Conservation (phyloP, 1,140 invertebrate genomes). For the Anagrus nilaparvatae region DNA sequence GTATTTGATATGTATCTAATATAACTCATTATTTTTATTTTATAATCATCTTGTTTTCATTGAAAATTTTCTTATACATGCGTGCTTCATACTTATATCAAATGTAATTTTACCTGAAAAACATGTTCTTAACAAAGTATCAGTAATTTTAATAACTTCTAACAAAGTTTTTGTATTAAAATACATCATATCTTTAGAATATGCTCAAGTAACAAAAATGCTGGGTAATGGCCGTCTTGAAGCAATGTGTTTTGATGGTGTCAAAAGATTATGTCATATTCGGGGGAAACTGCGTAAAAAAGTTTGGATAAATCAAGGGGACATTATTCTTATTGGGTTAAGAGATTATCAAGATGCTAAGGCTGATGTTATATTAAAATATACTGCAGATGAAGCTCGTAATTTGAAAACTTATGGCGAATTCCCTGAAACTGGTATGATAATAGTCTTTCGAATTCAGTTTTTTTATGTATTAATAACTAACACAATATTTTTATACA, state of each 20-base stretch:
- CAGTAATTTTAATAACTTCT: too few species aligned
- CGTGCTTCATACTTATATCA: too few species aligned
- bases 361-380: conserved; percentile 99
- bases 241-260: conserved; percentile 98
- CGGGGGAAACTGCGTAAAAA: conserved; percentile 96
- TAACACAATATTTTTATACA: conserved; percentile 26
- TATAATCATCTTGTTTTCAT: too few species aligned
- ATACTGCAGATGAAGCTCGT: conserved; percentile 96
- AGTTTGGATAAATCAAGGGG: conserved; percentile 98
- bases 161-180: too few species aligned
- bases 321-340: conserved; percentile 93
- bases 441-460: conserved; percentile 1
- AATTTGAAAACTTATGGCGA: conserved; percentile 99
- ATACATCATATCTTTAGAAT: conserved; percentile 65
- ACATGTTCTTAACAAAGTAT: too few species aligned
- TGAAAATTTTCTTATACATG: too few species aligned
- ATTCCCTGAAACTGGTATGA: conserved; percentile 85
- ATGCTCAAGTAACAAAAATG: conserved; percentile 99
- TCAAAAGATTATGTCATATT: conserved; percentile 97
- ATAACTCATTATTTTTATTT: too few species aligned
- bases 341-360: conserved; percentile 99
- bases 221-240: conserved; percentile 97
- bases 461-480: conserved; percentile 1
- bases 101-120: too few species aligned
- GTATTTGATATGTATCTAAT: too few species aligned